Percentiles rank a stretch among this genome's conserved stretches.
These are phyloP conservation scores for Nomada ferruginata DNA, from an alignment of 2,888 invertebrate species.

Conservation along the genomic window DNA sequence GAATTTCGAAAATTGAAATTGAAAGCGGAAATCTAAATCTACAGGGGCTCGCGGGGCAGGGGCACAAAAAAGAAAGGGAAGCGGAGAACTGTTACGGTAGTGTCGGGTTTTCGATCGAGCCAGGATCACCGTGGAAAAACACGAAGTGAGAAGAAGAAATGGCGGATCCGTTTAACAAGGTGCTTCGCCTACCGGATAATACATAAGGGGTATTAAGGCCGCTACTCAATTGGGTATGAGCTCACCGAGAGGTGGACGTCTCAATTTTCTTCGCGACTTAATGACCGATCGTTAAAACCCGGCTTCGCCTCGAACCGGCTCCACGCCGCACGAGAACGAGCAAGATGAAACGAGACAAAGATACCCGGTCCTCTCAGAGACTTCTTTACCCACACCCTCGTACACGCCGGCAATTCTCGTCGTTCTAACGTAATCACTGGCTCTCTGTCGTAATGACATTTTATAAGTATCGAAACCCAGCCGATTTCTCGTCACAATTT, in stretches of 20 bases:
- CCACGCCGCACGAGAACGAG: slow-evolving; percentile 47
- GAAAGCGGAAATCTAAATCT: neutral
- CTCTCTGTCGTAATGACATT: slow-evolving; percentile 73
- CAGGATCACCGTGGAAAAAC: slow-evolving; percentile 49
- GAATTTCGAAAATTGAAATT: neutral
- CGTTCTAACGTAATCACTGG: slow-evolving; percentile 66
- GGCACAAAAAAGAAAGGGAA: neutral
- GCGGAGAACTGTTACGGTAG: slow-evolving; percentile 47
- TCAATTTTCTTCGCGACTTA: slow-evolving; percentile 82
- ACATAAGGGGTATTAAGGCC: slow-evolving; percentile 77
- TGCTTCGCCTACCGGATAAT: slow-evolving; percentile 75
- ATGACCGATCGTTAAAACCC: slow-evolving; percentile 82
- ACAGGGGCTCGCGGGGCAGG: no score
- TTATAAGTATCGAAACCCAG: slow-evolving; percentile 53
- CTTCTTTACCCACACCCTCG: slow-evolving; percentile 43
- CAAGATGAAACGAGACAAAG: slow-evolving; percentile 43
- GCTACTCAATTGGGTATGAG: slow-evolving; percentile 76
- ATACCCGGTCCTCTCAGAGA: slow-evolving; percentile 22
- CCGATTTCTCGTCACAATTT: slow-evolving; percentile 29
- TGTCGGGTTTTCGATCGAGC: slow-evolving; percentile 58
- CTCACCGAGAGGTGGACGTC: slow-evolving; percentile 78
- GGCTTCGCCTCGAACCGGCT: slow-evolving; percentile 78
- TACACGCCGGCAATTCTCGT: slow-evolving; percentile 18
- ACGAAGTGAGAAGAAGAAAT: slow-evolving; percentile 65
- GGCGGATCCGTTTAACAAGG: slow-evolving; percentile 69